Evolutionary conservation across 2,888 invertebrate species (phyloP).

Genomic region (Tuta absoluta): DNA sequence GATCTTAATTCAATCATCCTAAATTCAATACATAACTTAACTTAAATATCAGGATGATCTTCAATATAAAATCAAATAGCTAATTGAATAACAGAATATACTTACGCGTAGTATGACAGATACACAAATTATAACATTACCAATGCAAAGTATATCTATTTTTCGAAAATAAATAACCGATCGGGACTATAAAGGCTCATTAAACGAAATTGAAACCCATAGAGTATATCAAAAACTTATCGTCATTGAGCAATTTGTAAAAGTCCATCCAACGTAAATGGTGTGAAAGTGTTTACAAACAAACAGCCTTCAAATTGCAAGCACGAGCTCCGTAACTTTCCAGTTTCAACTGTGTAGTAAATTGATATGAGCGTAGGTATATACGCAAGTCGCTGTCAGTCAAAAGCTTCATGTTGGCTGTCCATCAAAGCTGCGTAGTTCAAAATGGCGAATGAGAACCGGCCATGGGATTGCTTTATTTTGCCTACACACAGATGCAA

Average conservation of each 20-base stretch:
- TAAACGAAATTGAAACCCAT: slow-evolving; percentile 3
- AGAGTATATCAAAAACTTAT: neutral
- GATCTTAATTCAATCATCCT: no score
- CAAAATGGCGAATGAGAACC: neutral
- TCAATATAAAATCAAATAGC: no score
- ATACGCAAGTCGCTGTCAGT: slow-evolving; percentile 10
- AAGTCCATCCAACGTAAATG: neutral
- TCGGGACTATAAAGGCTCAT: neutral
- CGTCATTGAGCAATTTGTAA: slow-evolving; percentile 1
- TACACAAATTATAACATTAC: neutral
- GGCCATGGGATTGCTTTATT: neutral
- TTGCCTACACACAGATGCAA: neutral
- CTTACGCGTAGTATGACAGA: no score
- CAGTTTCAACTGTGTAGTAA: neutral
- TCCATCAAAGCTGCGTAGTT: neutral
- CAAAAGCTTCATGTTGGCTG: neutral
- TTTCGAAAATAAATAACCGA: neutral
- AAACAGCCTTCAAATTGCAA: slow-evolving; percentile 5
- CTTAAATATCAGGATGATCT: no score
- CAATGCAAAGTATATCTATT: neutral
- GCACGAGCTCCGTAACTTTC: neutral
- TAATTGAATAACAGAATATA: no score
- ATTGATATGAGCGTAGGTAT: neutral
- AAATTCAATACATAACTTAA: no score
- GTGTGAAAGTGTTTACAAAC: slow-evolving; percentile 14